These are phyloP conservation scores for Orcinus orca DNA, from an alignment of 2,113 vertebrate species.

Conservation along the genomic window DNA sequence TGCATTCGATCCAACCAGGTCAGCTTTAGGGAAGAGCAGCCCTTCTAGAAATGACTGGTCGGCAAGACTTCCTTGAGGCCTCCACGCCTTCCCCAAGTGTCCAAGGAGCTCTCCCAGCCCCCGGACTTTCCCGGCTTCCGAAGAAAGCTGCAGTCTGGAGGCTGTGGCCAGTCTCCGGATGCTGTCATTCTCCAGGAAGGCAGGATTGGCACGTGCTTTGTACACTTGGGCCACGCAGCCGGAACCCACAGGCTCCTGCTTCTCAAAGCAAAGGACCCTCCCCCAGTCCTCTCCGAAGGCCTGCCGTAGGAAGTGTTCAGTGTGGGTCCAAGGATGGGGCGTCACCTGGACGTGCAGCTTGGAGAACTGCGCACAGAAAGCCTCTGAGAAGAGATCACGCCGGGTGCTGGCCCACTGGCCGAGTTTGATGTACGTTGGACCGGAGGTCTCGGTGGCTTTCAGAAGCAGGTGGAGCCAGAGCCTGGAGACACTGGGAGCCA, in stretches of 20 bases:
- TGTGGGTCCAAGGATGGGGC: constrained; percentile 92
- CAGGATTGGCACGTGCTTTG: constrained; percentile 86
- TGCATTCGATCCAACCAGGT: neutral
- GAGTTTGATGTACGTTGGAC: constrained; percentile 94
- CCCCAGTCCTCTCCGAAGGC: constrained; percentile 92
- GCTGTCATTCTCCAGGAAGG: constrained; percentile 78
- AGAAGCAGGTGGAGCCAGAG: constrained; percentile 90
- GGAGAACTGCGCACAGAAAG: constrained; percentile 92
- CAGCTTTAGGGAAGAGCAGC: neutral
- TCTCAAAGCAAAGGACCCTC: constrained; percentile 85
- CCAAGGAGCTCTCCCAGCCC: constrained; percentile 77
- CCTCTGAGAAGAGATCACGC: constrained; percentile 91
- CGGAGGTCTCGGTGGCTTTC: constrained; percentile 90
- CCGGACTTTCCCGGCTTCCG: constrained; percentile 86
- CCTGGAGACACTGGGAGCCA: constrained; percentile 78
- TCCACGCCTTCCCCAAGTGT: constrained; percentile 73
- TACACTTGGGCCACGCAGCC: constrained; percentile 97
- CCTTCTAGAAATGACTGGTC: constrained; percentile 63
- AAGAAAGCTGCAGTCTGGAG: constrained; percentile 76
- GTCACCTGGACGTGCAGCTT: constrained; percentile 90
- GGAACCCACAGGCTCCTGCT: constrained; percentile 91
- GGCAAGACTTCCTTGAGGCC: constrained; percentile 45
- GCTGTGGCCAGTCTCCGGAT: constrained; percentile 72
- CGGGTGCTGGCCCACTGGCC: constrained; percentile 98
- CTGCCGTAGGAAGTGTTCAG: constrained; percentile 85